Conservation (phyloP, 2,888 invertebrate genomes). For the Tholera decimalis region DNA sequence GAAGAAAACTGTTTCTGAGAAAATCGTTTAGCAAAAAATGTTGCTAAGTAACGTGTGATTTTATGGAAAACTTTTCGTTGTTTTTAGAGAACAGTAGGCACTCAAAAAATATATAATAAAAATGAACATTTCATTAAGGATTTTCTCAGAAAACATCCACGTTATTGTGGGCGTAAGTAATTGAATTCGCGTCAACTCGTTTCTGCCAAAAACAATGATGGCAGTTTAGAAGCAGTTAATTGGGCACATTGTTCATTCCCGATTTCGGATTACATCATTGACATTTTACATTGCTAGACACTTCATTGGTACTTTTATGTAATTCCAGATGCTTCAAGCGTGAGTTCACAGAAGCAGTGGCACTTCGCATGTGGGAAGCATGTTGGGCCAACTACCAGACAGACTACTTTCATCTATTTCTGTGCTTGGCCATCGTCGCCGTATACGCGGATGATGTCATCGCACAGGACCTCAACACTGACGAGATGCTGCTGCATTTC, state of each 20-base stretch:
- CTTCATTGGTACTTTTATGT: too few species aligned
- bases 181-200: background rate
- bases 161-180: background rate
- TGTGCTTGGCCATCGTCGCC: slow-evolving; percentile 97
- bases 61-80: background rate
- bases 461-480: slow-evolving; percentile 97
- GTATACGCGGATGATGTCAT: slow-evolving; percentile 98
- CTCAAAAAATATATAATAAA: slow-evolving; percentile 5
- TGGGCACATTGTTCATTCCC: background rate
- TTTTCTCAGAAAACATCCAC: background rate
- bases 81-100: background rate
- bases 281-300: too few species aligned
- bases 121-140: background rate
- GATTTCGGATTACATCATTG: too few species aligned
- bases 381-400: slow-evolving; percentile 99
- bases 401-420: slow-evolving; percentile 98
- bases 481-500: slow-evolving; percentile 98
- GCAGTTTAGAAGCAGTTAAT: too few species aligned
- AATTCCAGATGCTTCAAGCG: slow-evolving; percentile 96
- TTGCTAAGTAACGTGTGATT: slow-evolving; percentile 12
- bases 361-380: slow-evolving; percentile 98
- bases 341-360: slow-evolving; percentile 97
- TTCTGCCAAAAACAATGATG: background rate
- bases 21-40: background rate
- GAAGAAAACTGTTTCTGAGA: background rate